A percentile compares a stretch with the other conserved stretches of the same genome.
phyloP scores from a whole-genome alignment of 1,140 invertebrate species.

The Copidosoma floridanum region DNA sequence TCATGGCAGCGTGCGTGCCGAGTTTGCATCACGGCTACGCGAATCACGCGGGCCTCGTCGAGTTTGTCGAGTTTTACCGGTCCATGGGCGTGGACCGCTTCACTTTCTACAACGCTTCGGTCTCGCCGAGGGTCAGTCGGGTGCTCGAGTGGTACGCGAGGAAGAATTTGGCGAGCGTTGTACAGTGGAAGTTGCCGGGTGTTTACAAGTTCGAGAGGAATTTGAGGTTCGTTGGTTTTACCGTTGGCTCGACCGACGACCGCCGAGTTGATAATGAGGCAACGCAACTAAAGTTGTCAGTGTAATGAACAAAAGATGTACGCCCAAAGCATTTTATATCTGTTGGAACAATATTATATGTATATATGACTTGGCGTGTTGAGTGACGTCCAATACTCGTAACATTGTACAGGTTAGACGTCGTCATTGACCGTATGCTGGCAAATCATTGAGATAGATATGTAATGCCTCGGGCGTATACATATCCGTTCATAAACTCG shows the following conservation, averaged over 20 bases:
- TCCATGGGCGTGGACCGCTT: constrained; percentile 66
- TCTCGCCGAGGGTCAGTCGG: constrained; percentile 53
- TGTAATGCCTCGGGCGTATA: too few relatives aligned
- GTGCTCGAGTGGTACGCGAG: constrained; percentile 58
- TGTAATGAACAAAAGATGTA: too few relatives aligned
- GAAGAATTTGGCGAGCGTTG: constrained; percentile 51
- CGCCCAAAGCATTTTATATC: too few relatives aligned
- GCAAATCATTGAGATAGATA: too few relatives aligned
- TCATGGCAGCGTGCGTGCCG: constrained; percentile 66
- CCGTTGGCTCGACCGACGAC: too few relatives aligned
- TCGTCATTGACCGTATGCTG: too few relatives aligned
- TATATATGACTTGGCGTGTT: too few relatives aligned
- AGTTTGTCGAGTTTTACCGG: constrained; percentile 68
- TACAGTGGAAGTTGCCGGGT: neutral
- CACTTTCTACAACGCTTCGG: constrained; percentile 66
- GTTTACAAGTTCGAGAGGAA: neutral
- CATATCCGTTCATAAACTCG: too few relatives aligned
- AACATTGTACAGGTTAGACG: too few relatives aligned
- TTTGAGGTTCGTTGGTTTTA: constrained; percentile 57
- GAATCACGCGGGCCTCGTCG: constrained; percentile 57
- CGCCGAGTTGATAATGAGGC: too few relatives aligned
- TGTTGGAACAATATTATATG: constrained; percentile 48
- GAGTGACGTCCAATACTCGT: too few relatives aligned
- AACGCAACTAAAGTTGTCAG: too few relatives aligned
- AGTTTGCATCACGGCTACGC: constrained; percentile 66